Evolutionary conservation across 2,113 vertebrate species (phyloP), one percentile per base, ranked within the genome.

Genomic region (Solea senegalensis): DNA sequence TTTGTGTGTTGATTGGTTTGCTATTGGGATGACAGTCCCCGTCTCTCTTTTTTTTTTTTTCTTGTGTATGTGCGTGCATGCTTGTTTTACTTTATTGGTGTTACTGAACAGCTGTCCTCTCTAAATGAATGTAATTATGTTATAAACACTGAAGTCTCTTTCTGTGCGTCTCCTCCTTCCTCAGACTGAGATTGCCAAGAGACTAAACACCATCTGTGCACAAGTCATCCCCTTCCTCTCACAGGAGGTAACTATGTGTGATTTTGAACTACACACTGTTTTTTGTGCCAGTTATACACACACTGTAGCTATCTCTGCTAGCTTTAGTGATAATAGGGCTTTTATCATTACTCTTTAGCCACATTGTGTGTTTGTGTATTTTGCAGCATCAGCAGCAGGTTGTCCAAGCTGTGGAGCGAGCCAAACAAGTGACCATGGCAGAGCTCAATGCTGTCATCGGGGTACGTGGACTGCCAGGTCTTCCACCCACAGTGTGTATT

Each of bases 181-280:
- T 65, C 92, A 98, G 97, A 97, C 97, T 76, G 97, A 98, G 95
- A 97, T 98, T 72, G 97, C 96, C 89, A 98, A 98, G 94, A 96
- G 97, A 93, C 93, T 98, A 91, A 98, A 98, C 91, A 97, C 97
- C 79, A 98, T 98, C 94, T 98, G 97, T 95, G 97, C 97, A 87
- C 97, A 98, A 96, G 96, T 98, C 95, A 97, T 98, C 93, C 97
- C 97, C 74, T 98, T 98, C 95, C 96, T 98, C 91, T 98, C 97
- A 93, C 97, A 98, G 95, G 97, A 98, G 97, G 97, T 98, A 96
- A 88, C 76, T 84, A 67, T 62, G 69, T 75, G 75, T 60, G 94
- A 73, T 55, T 71, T 63, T 66, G 46, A 90, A 81, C 91, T 28
- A 46, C 34, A 71, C 40, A 65, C 64, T 65, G 12, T 44, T 6